Evolutionary conservation across 2,797 vertebrate species (phyloP).

Genomic region (Fratercula arctica): DNA sequence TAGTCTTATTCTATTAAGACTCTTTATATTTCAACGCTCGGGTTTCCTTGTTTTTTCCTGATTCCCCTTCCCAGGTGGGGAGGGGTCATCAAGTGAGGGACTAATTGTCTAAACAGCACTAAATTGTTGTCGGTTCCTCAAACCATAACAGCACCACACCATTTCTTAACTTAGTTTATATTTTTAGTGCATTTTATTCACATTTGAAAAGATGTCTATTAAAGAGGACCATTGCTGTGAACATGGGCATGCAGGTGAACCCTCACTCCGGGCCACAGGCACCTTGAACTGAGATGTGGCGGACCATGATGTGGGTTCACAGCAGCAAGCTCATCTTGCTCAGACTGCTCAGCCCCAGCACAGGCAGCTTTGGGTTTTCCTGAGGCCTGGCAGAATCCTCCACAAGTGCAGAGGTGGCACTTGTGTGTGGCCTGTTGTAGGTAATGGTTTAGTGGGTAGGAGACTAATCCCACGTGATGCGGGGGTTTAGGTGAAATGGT

Average conservation of each 20-base stretch:
- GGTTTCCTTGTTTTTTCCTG: not conserved
- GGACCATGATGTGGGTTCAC: not conserved
- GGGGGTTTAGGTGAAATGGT: not conserved
- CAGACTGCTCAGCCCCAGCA: rapidly evolving
- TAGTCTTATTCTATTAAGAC: not conserved
- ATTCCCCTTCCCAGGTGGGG: not conserved
- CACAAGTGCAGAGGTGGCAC: not conserved
- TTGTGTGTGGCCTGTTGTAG: not conserved
- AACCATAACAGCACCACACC: not conserved
- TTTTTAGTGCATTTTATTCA: not conserved
- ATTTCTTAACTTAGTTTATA: not conserved
- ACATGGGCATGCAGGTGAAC: not conserved
- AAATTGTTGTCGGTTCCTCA: not conserved
- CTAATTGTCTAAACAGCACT: not conserved
- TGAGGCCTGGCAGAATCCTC: not conserved
- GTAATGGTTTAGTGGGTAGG: not conserved
- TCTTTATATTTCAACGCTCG: not conserved
- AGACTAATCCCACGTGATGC: not conserved
- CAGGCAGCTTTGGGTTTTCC: not conserved
- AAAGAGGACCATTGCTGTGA: not conserved
- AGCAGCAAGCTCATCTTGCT: not conserved
- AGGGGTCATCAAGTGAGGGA: not conserved
- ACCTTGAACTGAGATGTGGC: not conserved
- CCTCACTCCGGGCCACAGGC: not conserved
- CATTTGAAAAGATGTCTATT: not conserved